A percentile compares a stretch with the other conserved stretches of the same genome.
phyloP scores from a whole-genome alignment of 2,888 invertebrate species.

The Eustalomyia histrio region DNA sequence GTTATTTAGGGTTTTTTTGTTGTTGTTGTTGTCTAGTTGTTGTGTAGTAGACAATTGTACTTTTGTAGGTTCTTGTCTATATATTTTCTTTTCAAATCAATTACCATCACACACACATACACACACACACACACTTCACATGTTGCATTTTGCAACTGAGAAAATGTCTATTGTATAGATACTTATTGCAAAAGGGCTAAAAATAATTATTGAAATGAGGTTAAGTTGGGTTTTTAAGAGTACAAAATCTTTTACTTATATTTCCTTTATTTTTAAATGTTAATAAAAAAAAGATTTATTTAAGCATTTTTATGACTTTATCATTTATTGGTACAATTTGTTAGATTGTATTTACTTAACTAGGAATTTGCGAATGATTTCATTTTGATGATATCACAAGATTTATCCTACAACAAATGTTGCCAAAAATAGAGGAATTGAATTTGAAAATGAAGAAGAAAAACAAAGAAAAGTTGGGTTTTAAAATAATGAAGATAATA shows the following conservation, averaged over 20 bases:
- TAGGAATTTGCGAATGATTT: not conserved
- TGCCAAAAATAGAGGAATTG: too few species aligned
- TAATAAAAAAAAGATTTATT: not conserved
- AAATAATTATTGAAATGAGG: slow-evolving; percentile 60
- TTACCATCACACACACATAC: slow-evolving; percentile 29
- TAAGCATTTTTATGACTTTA: slow-evolving; percentile 6
- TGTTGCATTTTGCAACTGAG: slow-evolving; percentile 43
- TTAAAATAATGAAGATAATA: too few species aligned
- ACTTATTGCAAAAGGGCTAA: slow-evolving; percentile 49
- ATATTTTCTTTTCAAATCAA: slow-evolving; percentile 34
- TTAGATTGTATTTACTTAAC: not conserved
- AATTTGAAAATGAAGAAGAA: too few species aligned
- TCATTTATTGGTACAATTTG: not conserved
- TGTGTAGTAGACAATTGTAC: slow-evolving; percentile 16
- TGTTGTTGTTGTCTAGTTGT: slow-evolving; percentile 28
- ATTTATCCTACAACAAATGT: not conserved
- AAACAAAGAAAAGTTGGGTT: too few species aligned
- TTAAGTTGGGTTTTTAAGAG: slow-evolving; percentile 58
- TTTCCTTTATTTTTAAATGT: not conserved
- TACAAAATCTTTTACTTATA: not conserved
- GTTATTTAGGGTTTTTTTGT: slow-evolving; percentile 57
- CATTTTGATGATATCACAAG: not conserved
- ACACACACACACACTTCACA: slow-evolving; percentile 42
- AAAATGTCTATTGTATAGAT: slow-evolving; percentile 26
- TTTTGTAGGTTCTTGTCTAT: slow-evolving; percentile 23